Percentiles rank a stretch among this genome's conserved stretches.
Evolutionary conservation across 2,797 vertebrate genomes (phyloP).

Genomic region (Lithobates pipiens): DNA sequence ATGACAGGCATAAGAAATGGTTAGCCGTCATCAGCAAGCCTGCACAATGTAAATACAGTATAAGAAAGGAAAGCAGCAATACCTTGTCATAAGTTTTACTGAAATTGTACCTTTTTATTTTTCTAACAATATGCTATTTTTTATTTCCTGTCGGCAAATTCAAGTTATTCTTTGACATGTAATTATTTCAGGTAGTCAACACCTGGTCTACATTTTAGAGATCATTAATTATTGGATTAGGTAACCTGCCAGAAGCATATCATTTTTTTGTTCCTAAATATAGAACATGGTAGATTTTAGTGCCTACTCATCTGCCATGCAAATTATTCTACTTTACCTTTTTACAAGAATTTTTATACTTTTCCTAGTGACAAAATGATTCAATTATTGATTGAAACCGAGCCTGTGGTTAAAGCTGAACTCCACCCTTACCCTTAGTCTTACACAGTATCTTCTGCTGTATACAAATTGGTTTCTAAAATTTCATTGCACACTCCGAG

Average conservation of each 20-base stretch:
- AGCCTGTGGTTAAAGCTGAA: not conserved
- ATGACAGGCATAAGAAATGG: not conserved
- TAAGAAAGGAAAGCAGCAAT: not conserved
- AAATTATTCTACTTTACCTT: conserved; percentile 32
- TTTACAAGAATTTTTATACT: not conserved
- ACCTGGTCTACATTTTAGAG: conserved; percentile 60
- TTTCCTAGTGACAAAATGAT: conserved; percentile 6
- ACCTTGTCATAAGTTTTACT: not conserved
- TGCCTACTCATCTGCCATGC: conserved; percentile 36
- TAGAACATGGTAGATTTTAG: conserved; percentile 49
- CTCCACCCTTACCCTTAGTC: no score
- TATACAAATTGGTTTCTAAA: no score
- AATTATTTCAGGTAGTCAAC: conserved; percentile 63
- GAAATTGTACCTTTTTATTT: conserved; percentile 10
- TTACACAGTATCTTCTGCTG: no score
- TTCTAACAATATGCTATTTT: conserved; percentile 45
- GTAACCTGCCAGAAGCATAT: conserved; percentile 59
- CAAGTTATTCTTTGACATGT: conserved; percentile 56
- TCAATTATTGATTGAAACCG: not conserved
- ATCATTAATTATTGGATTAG: conserved; percentile 62
- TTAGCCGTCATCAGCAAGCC: not conserved
- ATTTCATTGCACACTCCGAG: no score
- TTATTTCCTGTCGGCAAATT: conserved; percentile 39
- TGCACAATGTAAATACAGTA: not conserved
- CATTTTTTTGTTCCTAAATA: conserved; percentile 55